These are phyloP conservation scores for Lanistes nyassanus DNA, from an alignment of 1,140 invertebrate species.

Conservation along the genomic window DNA sequence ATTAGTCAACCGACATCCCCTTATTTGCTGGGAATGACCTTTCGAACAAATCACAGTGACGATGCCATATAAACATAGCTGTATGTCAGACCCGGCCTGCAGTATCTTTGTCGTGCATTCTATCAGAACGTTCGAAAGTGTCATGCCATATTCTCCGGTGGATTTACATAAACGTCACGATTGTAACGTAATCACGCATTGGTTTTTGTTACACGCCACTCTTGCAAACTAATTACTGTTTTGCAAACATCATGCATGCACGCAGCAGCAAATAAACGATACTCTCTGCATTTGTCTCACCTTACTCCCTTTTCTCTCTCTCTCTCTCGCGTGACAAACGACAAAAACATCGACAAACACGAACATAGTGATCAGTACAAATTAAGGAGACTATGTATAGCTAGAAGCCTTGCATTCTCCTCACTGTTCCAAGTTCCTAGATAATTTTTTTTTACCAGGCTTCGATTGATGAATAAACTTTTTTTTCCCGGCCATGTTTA, in stretches of 20 bases:
- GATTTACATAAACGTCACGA: not conserved
- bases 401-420: not conserved
- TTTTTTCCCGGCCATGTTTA: not conserved
- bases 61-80: not conserved
- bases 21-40: too few species aligned
- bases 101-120: not conserved
- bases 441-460: not conserved
- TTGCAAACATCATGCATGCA: slow-evolving; percentile 4
- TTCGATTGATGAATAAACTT: not conserved
- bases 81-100: not conserved
- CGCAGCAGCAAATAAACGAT: not conserved
- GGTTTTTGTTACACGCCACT: not conserved
- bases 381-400: too few species aligned
- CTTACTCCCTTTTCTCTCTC: slow-evolving; percentile 17
- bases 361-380: not conserved
- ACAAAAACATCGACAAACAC: not conserved
- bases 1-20: too few species aligned
- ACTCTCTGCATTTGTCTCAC: not conserved
- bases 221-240: too few species aligned
- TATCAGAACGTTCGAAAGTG: not conserved
- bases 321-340: slow-evolving; percentile 1
- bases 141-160: not conserved
- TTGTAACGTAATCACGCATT: not conserved
- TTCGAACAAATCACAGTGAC: not conserved
- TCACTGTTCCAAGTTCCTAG: not conserved